Percentiles rank a stretch among this genome's conserved stretches.
These are phyloP conservation scores for Amazona guildingii DNA, from an alignment of 2,113 vertebrate species.

Conservation along the genomic window DNA sequence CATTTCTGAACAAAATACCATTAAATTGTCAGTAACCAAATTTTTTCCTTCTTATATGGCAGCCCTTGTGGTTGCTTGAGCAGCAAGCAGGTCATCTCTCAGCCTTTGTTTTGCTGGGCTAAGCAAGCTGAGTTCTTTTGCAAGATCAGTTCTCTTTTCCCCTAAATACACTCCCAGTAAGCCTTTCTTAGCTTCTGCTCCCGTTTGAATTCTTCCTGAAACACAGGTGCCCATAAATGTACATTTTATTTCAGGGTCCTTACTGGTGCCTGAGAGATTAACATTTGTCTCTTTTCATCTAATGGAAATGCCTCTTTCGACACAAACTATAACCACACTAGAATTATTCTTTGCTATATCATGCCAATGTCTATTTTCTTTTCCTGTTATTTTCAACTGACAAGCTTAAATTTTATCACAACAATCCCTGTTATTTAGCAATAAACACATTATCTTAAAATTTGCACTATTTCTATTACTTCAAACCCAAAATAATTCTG, in stretches of 20 bases:
- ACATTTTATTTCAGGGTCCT: background rate
- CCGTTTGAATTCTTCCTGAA: background rate
- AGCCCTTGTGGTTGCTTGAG: background rate
- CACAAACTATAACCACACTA: background rate
- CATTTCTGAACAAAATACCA: background rate
- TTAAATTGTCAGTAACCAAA: background rate
- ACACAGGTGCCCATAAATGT: background rate
- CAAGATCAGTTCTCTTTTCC: background rate
- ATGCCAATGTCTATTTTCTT: background rate
- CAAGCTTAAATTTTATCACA: background rate
- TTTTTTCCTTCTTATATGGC: background rate
- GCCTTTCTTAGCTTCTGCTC: background rate
- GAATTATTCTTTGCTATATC: background rate
- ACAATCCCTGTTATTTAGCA: background rate
- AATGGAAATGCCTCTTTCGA: background rate
- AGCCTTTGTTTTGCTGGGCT: background rate
- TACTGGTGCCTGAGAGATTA: background rate
- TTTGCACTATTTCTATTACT: background rate
- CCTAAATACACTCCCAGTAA: background rate
- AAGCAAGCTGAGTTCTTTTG: background rate
- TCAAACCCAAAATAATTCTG: background rate
- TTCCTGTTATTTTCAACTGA: background rate
- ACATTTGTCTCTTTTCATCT: background rate
- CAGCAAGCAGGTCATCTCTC: background rate
- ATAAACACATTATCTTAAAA: background rate